Evolutionary conservation across 1,140 invertebrate genomes (phyloP).

Genomic region (Bombyx mandarina): DNA sequence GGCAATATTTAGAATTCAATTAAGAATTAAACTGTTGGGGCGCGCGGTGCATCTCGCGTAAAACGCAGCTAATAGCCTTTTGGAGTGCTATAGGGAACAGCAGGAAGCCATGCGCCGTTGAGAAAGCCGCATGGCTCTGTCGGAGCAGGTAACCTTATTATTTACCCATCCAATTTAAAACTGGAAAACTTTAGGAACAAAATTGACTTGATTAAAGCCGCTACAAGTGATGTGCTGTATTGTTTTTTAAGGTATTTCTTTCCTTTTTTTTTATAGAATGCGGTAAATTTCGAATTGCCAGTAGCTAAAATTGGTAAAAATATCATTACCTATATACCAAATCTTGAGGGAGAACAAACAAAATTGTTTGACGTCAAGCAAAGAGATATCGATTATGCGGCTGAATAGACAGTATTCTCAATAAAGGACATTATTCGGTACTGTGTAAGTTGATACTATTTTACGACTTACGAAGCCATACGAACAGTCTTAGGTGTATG

Average conservation of each 20-base stretch:
- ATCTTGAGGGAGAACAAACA: no score
- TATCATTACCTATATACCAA: no score
- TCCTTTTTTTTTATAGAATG: no score
- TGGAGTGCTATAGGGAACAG: constrained; percentile 49
- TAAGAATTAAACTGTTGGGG: constrained; percentile 50
- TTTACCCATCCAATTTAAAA: no score
- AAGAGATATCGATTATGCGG: no score
- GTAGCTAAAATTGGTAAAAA: no score
- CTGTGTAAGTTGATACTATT: constrained; percentile 60
- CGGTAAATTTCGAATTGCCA: no score
- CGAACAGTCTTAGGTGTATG: constrained; percentile 12
- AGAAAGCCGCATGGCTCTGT: constrained; percentile 27
- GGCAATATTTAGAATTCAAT: constrained; percentile 63
- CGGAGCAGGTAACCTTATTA: constrained; percentile 18
- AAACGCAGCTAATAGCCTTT: constrained; percentile 53
- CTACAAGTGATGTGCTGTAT: no score
- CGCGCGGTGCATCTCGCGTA: constrained; percentile 43
- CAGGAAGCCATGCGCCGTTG: constrained; percentile 38
- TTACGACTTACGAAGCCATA: constrained; percentile 68
- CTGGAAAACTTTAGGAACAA: no score
- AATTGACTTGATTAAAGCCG: no score
- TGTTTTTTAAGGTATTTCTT: no score
- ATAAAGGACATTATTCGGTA: constrained; percentile 54
- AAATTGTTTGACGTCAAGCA: no score
- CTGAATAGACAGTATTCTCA: constrained; percentile 34